phyloP scores from a whole-genome alignment of 2,797 vertebrate genomes.

The Chloroceryle inda region DNA sequence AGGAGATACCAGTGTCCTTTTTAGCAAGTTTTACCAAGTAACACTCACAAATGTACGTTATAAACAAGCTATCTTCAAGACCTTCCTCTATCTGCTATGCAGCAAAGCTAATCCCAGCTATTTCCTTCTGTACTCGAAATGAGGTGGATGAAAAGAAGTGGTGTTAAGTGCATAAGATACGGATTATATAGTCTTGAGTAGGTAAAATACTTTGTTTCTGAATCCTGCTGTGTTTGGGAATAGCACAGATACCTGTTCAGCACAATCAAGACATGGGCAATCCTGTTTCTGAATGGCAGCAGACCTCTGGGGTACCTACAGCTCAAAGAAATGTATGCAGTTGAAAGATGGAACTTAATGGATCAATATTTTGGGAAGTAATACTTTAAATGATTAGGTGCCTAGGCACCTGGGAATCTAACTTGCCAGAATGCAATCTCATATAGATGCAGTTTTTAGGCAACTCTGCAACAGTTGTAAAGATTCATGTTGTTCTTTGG shows the following conservation, averaged over 20 bases:
- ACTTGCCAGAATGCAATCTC: background rate
- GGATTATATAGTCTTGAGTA: background rate
- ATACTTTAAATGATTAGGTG: background rate
- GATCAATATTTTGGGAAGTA: background rate
- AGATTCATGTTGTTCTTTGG: background rate
- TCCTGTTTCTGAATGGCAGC: background rate
- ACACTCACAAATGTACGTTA: background rate
- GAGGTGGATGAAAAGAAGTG: background rate
- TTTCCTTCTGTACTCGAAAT: background rate
- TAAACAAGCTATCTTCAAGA: background rate
- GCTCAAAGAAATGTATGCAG: background rate
- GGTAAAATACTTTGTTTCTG: background rate
- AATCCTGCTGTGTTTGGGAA: background rate
- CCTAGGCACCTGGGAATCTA: background rate
- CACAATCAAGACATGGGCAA: background rate
- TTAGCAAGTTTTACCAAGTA: background rate
- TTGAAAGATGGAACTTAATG: background rate
- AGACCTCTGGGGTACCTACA: background rate
- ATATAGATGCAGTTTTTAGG: background rate
- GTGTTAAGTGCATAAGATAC: fast-evolving
- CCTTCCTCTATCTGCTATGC: background rate
- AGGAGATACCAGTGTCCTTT: background rate
- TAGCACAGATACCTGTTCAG: background rate
- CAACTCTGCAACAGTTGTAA: background rate
- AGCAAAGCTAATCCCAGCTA: background rate